Conservation (phyloP, 2,113 vertebrate genomes). For the Sander lucioperca region DNA sequence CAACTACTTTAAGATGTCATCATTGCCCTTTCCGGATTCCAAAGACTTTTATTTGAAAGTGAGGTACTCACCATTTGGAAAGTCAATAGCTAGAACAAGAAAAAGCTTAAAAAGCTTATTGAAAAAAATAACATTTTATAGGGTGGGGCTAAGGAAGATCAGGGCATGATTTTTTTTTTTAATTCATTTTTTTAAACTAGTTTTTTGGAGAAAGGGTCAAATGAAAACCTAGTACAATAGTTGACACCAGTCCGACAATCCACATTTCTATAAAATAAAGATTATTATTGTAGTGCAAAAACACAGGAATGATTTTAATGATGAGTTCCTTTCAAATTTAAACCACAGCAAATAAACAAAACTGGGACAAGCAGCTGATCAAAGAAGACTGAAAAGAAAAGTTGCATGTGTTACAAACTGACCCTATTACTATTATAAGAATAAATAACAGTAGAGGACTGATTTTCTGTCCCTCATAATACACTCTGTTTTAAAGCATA, state of each 20-base stretch:
- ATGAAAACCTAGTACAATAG: too few relatives aligned
- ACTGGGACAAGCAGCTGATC: constrained; percentile 39
- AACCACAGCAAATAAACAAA: constrained; percentile 16
- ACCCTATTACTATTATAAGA: constrained; percentile 20
- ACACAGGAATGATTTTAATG: not conserved
- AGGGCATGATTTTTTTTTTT: not conserved
- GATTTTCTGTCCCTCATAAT: constrained; percentile 11
- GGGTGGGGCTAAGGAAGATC: not conserved
- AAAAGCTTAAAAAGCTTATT: not conserved
- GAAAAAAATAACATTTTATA: not conserved
- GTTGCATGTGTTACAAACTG: not conserved
- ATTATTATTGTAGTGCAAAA: not conserved
- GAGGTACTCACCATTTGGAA: not conserved
- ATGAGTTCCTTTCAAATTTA: constrained; percentile 1
- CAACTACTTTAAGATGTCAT: constrained; percentile 5
- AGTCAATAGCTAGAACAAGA: not conserved
- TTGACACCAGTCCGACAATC: not conserved
- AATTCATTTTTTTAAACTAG: not conserved
- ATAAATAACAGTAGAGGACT: constrained; percentile 9
- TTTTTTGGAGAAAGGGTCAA: not conserved
- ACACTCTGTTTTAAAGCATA: constrained; percentile 30
- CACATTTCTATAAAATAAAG: not conserved
- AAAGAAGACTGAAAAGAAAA: constrained; percentile 21
- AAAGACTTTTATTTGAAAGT: not conserved
- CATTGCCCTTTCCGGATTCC: constrained; percentile 7